phyloP scores from a whole-genome alignment of 1,140 invertebrate species.

The Drosophila erecta region DNA sequence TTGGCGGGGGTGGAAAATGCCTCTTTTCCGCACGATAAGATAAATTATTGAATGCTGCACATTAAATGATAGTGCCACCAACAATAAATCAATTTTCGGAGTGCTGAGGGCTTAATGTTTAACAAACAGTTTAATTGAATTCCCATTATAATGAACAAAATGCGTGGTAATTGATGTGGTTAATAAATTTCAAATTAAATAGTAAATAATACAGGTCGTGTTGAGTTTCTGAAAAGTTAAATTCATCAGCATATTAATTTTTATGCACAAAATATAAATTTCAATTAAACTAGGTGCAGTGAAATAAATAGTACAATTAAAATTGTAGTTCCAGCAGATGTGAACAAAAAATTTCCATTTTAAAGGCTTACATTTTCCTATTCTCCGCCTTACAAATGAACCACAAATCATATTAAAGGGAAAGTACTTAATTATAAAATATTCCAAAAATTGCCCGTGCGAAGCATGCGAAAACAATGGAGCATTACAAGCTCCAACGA shows the following conservation, averaged over 20 bases:
- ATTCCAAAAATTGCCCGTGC: neutral
- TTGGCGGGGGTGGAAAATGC: constrained; percentile 24
- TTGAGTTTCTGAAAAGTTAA: neutral
- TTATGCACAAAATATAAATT: neutral
- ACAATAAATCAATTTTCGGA: constrained; percentile 67
- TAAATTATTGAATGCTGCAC: constrained; percentile 44
- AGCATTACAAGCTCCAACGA: constrained; percentile 42
- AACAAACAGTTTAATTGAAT: constrained; percentile 66
- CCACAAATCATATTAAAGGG: neutral
- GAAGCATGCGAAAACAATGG: constrained; percentile 22
- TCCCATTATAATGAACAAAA: constrained; percentile 35
- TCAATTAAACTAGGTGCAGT: neutral
- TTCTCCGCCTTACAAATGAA: neutral
- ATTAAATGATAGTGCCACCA: constrained; percentile 58
- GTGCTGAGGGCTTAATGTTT: constrained; percentile 17
- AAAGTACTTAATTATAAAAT: neutral
- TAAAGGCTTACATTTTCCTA: neutral
- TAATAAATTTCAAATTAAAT: constrained; percentile 24
- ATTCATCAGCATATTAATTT: too few species aligned
- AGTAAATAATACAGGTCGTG: neutral
- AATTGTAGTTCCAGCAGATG: too few species aligned
- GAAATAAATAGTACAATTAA: neutral
- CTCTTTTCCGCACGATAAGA: constrained; percentile 2
- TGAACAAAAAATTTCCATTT: neutral
- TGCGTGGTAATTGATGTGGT: constrained; percentile 18